phyloP scores from a whole-genome alignment of 2,113 vertebrate genomes.

The Periophthalmus modestus region DNA sequence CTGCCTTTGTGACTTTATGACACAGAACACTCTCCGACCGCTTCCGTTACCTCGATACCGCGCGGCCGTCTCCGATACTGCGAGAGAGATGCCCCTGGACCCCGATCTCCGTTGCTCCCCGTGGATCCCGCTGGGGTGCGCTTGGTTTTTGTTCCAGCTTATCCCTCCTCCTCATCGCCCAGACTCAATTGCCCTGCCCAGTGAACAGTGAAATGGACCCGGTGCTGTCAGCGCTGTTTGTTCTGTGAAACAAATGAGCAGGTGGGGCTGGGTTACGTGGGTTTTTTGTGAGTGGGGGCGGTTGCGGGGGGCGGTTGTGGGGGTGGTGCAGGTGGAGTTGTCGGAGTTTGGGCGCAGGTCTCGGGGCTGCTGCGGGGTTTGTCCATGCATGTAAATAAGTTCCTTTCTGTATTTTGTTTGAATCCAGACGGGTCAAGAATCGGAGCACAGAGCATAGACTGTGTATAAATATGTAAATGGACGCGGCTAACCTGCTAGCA shows the following conservation, averaged over 20 bases:
- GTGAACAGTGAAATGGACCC: constrained; percentile 79
- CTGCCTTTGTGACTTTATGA: neutral
- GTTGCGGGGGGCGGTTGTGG: constrained; percentile 28
- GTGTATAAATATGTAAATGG: no score
- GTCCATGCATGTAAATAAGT: neutral
- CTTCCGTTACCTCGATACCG: constrained; percentile 44
- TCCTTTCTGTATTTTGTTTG: no score
- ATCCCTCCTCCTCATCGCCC: constrained; percentile 72
- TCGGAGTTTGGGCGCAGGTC: constrained; percentile 14
- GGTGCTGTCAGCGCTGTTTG: constrained; percentile 76
- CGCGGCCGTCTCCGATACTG: constrained; percentile 54
- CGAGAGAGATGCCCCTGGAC: constrained; percentile 72
- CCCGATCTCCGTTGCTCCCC: constrained; percentile 67
- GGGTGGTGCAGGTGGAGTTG: constrained; percentile 24
- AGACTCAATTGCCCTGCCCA: constrained; percentile 75
- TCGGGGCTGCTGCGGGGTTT: constrained; percentile 20
- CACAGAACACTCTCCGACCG: constrained; percentile 26
- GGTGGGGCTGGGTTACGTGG: constrained; percentile 63
- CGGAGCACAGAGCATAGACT: no score
- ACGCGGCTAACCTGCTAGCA: no score
- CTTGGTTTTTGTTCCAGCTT: constrained; percentile 76
- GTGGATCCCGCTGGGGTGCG: constrained; percentile 60
- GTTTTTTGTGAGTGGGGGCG: no score
- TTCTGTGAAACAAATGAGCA: constrained; percentile 77
- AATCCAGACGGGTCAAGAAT: no score